phyloP scores from a whole-genome alignment of 2,888 invertebrate genomes.

The Agrilus biguttatus region DNA sequence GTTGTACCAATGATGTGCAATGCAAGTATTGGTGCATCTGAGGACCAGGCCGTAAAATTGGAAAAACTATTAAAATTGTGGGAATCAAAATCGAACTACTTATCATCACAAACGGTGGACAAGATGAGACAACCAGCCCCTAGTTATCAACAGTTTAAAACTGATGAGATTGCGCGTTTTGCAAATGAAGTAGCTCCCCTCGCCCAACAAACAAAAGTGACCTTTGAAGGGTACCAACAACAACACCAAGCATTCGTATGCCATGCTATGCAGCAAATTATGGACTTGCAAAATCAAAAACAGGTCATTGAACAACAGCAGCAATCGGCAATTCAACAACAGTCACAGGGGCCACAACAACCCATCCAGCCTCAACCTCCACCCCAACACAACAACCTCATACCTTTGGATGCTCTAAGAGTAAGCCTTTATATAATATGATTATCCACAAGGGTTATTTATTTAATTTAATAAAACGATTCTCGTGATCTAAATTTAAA shows the following conservation, averaged over 20 bases:
- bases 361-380: conserved; percentile 7
- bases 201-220: conserved; percentile 64
- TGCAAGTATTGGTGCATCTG: conserved; percentile 69
- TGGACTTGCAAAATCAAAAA: conserved; percentile 69
- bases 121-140: conserved; percentile 76
- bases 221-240: conserved; percentile 60
- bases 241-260: conserved; percentile 93
- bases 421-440: too few relatives aligned
- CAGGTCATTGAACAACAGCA: conserved; percentile 42
- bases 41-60: conserved; percentile 81
- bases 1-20: conserved; percentile 98
- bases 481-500: too few relatives aligned
- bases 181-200: conserved; percentile 60
- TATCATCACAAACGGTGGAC: conserved; percentile 66
- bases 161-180: conserved; percentile 68
- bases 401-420: conserved; percentile 17
- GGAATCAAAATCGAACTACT: conserved; percentile 91
- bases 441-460: too few relatives aligned
- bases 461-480: too few relatives aligned
- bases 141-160: conserved; percentile 83
- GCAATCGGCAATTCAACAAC: conserved; percentile 4
- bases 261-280: conserved; percentile 81
- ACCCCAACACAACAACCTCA: conserved; percentile 13
- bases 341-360: conserved; percentile 5
- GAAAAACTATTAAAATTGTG: conserved; percentile 88